Percentiles rank a stretch among this genome's conserved stretches.
These are phyloP conservation scores for Pseudochirops corinnae DNA, from an alignment of 2,797 vertebrate genomes.

Conservation along the genomic window DNA sequence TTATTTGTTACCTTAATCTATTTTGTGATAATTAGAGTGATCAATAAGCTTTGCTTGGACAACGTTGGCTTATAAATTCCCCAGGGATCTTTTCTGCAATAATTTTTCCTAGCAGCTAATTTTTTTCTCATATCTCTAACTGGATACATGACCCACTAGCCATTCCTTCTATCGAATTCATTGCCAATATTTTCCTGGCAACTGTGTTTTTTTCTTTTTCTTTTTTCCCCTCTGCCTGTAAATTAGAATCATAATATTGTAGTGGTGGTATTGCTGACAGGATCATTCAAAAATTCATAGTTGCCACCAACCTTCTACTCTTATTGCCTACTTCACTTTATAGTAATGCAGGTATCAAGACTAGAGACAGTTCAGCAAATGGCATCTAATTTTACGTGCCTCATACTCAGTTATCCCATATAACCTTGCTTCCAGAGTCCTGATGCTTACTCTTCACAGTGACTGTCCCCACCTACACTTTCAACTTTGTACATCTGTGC, in stretches of 20 bases:
- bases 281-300: background rate
- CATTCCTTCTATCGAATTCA: background rate
- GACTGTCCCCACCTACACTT: background rate
- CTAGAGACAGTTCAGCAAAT: background rate
- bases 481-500: background rate
- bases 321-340: background rate
- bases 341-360: background rate
- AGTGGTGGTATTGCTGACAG: background rate
- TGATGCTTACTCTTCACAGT: background rate
- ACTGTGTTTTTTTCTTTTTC: background rate
- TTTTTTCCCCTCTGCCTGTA: background rate
- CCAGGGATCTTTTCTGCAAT: background rate
- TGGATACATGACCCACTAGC: background rate
- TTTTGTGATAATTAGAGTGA: background rate
- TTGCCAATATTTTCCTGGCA: background rate
- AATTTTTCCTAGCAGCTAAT: background rate
- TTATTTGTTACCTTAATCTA: background rate
- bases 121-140: slow-evolving; percentile 3
- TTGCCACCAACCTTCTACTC: background rate
- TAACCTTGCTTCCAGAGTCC: background rate
- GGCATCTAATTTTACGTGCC: background rate
- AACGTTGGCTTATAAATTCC: background rate
- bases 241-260: background rate
- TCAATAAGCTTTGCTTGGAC: background rate
- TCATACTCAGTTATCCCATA: background rate